Percentiles rank a stretch among this genome's conserved stretches.
phyloP scores from a whole-genome alignment of 2,797 vertebrate species.

The Micropoecilia bifurca region DNA sequence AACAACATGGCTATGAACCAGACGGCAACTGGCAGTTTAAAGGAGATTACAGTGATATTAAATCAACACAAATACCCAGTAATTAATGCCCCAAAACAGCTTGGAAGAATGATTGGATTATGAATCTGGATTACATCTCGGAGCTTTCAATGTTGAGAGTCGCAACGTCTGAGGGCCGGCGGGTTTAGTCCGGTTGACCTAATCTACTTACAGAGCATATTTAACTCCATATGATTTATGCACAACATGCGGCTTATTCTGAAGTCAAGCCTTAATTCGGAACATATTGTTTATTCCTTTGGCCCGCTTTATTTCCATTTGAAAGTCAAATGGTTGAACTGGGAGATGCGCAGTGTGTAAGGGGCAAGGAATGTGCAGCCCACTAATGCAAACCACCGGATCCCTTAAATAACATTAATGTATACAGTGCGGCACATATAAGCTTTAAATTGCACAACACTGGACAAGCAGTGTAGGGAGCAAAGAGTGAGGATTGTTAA shows the following conservation, averaged over 20 bases:
- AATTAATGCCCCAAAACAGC: conserved; percentile 82
- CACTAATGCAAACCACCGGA: conserved; percentile 50
- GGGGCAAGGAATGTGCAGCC: conserved; percentile 21
- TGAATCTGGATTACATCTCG: conserved; percentile 83
- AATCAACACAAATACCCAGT: conserved; percentile 81
- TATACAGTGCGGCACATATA: conserved; percentile 17
- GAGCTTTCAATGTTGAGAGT: conserved; percentile 45
- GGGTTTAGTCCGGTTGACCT: conserved; percentile 70
- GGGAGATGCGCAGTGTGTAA: conserved; percentile 24
- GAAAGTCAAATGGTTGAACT: conserved; percentile 32
- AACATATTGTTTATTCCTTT: conserved; percentile 81
- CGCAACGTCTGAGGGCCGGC: conserved; percentile 19
- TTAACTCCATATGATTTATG: conserved; percentile 81
- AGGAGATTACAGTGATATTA: conserved; percentile 81
- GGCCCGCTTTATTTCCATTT: conserved; percentile 54
- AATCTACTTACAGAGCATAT: conserved; percentile 84
- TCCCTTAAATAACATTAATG: conserved; percentile 44
- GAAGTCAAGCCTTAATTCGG: conserved; percentile 81
- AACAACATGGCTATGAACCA: conserved; percentile 59
- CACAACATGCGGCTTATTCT: conserved; percentile 82
- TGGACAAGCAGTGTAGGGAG: conserved; percentile 10
- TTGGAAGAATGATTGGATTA: conserved; percentile 85
- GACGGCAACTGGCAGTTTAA: conserved; percentile 78
- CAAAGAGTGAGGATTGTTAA: conserved; percentile 23
- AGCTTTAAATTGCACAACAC: conserved; percentile 3